A percentile compares a stretch with the other conserved stretches of the same genome.
These are phyloP conservation scores for Amphimallon solstitiale DNA, from an alignment of 2,888 invertebrate species.

Conservation along the genomic window DNA sequence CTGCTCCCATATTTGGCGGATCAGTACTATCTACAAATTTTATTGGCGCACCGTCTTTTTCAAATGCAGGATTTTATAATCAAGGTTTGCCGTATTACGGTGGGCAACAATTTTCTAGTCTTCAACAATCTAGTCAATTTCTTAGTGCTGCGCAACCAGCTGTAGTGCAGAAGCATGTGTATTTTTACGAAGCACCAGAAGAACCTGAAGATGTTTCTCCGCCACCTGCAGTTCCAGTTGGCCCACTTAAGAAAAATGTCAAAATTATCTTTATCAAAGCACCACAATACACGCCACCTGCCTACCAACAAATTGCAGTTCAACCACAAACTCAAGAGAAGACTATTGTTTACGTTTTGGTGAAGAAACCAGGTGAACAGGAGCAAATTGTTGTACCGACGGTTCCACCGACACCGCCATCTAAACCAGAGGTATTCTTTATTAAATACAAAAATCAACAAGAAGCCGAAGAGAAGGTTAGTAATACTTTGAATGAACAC, in stretches of 20 bases:
- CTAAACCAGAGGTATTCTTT: constrained; percentile 91
- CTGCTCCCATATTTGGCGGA: not conserved
- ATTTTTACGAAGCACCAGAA: constrained; percentile 58
- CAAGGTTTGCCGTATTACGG: constrained; percentile 4
- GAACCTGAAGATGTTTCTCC: constrained; percentile 51
- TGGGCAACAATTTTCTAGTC: constrained; percentile 29
- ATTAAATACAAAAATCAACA: constrained; percentile 75
- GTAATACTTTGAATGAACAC: constrained; percentile 36
- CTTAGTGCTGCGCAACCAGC: constrained; percentile 15
- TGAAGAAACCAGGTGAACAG: constrained; percentile 76
- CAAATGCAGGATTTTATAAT: constrained; percentile 22
- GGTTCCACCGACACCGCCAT: constrained; percentile 79
- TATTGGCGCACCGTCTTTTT: constrained; percentile 10
- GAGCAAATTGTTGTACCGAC: constrained; percentile 81
- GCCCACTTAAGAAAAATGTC: constrained; percentile 59
- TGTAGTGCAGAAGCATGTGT: constrained; percentile 55
- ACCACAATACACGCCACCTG: constrained; percentile 51
- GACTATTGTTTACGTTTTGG: constrained; percentile 59
- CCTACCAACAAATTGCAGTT: constrained; percentile 49
- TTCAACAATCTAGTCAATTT: constrained; percentile 21
- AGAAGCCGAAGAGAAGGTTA: constrained; percentile 47
- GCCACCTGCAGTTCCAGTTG: constrained; percentile 48
- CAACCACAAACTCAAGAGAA: constrained; percentile 55
- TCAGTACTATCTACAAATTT: not conserved
- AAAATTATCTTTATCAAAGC: constrained; percentile 65